Percentiles rank a stretch among this genome's conserved stretches.
Conservation (phyloP, 2,888 invertebrate species). For the Linnaemya tessellans region DNA sequence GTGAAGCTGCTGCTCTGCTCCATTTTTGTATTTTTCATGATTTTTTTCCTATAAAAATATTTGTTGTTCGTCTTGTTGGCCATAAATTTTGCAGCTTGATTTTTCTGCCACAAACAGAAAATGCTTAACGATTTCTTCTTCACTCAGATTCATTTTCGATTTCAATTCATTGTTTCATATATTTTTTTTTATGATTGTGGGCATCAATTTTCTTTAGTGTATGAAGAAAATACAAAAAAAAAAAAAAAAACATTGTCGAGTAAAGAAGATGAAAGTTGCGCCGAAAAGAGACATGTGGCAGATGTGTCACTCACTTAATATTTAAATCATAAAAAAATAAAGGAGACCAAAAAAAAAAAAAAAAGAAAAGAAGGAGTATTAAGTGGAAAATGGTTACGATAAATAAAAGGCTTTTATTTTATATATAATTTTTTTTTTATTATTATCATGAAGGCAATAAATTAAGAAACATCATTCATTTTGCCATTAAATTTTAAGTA, state of each 20-base stretch:
- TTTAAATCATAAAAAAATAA: conserved; percentile 19
- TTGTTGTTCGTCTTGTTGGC: conserved; percentile 22
- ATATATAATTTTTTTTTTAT: neutral
- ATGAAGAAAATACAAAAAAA: neutral
- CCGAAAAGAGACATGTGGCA: conserved; percentile 10
- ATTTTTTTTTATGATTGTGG: conserved; percentile 61
- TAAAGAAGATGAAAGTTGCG: neutral
- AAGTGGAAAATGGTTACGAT: conserved; percentile 27
- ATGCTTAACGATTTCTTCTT: conserved; percentile 25
- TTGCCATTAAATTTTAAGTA: conserved; percentile 15
- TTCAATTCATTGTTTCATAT: conserved; percentile 54
- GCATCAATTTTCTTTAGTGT: conserved; percentile 45
- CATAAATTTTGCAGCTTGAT: conserved; percentile 64
- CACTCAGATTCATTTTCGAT: conserved; percentile 29
- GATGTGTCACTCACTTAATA: conserved; percentile 32
- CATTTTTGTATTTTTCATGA: neutral
- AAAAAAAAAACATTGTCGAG: neutral
- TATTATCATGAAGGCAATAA: conserved; percentile 5
- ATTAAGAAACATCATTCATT: neutral
- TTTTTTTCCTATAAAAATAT: conserved; percentile 5
- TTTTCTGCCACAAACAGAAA: conserved; percentile 67
- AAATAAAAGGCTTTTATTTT: conserved; percentile 7
- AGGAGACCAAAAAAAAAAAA: neutral
- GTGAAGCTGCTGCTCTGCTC: neutral
- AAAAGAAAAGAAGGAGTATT: neutral